A percentile compares a stretch with the other conserved stretches of the same genome.
phyloP scores from a whole-genome alignment of 64 coral and sea anemone genomes.

The Actinia tenebrosa region DNA sequence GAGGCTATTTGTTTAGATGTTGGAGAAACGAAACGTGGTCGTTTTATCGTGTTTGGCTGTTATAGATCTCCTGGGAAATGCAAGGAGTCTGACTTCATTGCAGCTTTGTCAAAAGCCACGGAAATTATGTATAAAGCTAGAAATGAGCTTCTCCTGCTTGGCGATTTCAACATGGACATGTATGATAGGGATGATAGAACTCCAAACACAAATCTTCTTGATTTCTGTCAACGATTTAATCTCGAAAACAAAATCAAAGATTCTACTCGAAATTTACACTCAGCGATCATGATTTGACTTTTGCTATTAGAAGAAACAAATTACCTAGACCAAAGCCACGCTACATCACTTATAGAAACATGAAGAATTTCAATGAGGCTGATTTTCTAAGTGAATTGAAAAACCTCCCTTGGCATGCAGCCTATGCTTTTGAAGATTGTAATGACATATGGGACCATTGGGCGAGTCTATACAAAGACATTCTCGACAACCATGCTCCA shows the following conservation, averaged over 20 bases:
- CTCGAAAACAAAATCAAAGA: not conserved
- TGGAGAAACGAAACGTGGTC: not conserved
- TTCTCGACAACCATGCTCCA: too few relatives aligned
- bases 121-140: constrained; percentile 9
- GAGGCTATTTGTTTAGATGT: not conserved
- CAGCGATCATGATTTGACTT: constrained; percentile 57
- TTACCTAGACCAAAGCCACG: constrained; percentile 39
- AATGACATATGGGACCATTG: not conserved
- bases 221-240: not conserved
- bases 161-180: constrained; percentile 37
- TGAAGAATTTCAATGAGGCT: not conserved
- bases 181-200: not conserved
- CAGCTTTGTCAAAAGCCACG: not conserved
- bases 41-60: constrained; percentile 28
- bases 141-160: constrained; percentile 25
- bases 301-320: constrained; percentile 31
- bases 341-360: constrained; percentile 20
- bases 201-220: not conserved
- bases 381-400: not conserved
- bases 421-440: not conserved
- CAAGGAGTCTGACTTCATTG: constrained; percentile 18
- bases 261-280: constrained; percentile 17
- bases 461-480: not conserved
- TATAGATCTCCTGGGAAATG: constrained; percentile 6
- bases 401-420: not conserved